Base-by-base conservation (phyloP, 2,113 vertebrate species). In the Ramphastos sulfuratus region DNA sequence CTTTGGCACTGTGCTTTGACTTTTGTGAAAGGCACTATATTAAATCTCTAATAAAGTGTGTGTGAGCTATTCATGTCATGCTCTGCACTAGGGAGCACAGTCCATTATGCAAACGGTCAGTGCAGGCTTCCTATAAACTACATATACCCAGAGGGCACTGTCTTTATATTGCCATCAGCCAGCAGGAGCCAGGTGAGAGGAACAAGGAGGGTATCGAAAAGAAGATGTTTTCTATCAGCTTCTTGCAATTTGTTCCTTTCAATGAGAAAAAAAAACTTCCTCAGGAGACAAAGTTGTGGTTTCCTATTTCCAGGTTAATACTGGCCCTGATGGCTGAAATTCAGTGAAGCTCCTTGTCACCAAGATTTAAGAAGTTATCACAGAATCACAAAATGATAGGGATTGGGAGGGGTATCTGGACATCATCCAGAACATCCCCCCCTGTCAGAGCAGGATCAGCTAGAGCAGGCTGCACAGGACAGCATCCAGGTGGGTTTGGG, bases 41-140 rank as follows among this genome's bases (percentile, higher is more conserved):
- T 82, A 91, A 81, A 89, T 89, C 87, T 71, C 65, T 81, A 60
- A 81, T 87, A 87, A 93, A 96, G 48, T 90, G 69, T 56, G 69
- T 74, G 76, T 50, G 28, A 95, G 93, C 9, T 39, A 84, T 92
- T 95, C 91, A 33, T 83, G 85, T 90, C 94, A 92, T 91, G 89
- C 69, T 35, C 89, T 48, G 92, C 89, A 69, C 91, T 13, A 28
- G 89, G 77, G 92, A 96, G 79, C 72, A 75, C 10, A 69, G 82
- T 35, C 89, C 76, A 50, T 92, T 91, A 94, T 92, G 94, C 69
- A 94, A 87, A 94, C 80, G 69, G 91, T 83, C 96, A 86, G 79
- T 56, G 72, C 72, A 56, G 77, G 82, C 72, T 50, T 67, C 69
- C 69, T 23, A 42, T 35, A 52, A 91, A 65, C 87, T 67, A 9